phyloP scores from a whole-genome alignment of 2,113 vertebrate genomes.

The Hyperopisus bebe region DNA sequence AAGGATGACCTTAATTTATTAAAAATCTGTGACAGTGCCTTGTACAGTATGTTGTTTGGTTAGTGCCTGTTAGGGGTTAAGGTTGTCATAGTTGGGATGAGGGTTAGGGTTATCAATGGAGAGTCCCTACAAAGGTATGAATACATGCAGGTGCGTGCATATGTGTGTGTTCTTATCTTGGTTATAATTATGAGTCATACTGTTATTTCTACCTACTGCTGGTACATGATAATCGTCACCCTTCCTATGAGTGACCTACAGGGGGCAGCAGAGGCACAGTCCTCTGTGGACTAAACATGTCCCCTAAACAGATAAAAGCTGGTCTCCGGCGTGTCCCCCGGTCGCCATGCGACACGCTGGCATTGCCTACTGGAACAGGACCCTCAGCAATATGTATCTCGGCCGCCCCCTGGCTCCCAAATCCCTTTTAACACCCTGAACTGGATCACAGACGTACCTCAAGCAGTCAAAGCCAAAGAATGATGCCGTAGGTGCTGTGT shows the following conservation, averaged over 20 bases:
- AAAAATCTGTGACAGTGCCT: not conserved
- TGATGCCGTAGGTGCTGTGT: not conserved
- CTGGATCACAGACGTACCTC: not conserved
- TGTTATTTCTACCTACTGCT: not conserved
- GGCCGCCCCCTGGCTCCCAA: not conserved
- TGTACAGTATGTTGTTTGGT: not conserved
- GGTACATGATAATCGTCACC: not conserved
- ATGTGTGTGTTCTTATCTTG: not conserved
- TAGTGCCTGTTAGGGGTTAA: not conserved
- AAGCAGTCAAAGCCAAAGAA: not conserved
- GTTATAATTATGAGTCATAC: not conserved
- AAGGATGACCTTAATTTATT: not conserved
- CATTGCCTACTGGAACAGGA: not conserved
- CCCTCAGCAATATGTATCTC: not conserved
- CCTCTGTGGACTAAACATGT: not conserved
- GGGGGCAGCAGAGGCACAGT: not conserved
- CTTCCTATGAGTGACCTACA: not conserved
- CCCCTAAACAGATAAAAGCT: not conserved
- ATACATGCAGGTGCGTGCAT: not conserved
- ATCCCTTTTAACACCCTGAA: not conserved
- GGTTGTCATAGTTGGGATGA: not conserved
- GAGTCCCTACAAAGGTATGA: not conserved
- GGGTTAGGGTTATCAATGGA: not conserved
- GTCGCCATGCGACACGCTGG: not conserved
- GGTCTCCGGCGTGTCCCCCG: not conserved